Conservation (phyloP, 2,113 vertebrate species). For the Rhadina sibilatrix region DNA sequence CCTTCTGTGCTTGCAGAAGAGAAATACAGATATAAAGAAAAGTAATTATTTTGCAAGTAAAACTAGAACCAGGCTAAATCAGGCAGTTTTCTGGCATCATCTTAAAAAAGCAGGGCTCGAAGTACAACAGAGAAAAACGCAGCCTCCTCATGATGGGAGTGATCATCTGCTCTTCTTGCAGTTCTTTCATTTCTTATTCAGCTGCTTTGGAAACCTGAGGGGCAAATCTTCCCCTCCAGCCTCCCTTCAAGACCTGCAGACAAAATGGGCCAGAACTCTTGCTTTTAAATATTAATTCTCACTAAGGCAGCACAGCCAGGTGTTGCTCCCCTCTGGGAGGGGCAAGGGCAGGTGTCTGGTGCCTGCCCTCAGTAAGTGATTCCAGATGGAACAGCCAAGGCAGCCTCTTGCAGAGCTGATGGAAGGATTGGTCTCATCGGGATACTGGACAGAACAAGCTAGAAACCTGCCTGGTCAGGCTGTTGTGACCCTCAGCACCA, state of each 20-base stretch:
- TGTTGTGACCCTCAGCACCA: not conserved
- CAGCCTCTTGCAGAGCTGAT: not conserved
- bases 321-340: not conserved
- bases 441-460: not conserved
- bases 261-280: not conserved
- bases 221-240: not conserved
- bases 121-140: constrained; percentile 7
- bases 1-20: not conserved
- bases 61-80: constrained; percentile 39
- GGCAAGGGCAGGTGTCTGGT: not conserved
- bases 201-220: not conserved
- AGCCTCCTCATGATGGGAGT: not conserved
- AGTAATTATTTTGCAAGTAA: constrained; percentile 24
- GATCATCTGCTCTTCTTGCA: not conserved
- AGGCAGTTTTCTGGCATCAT: not conserved
- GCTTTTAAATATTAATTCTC: not conserved
- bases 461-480: not conserved
- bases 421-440: not conserved
- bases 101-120: constrained; percentile 31
- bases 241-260: not conserved
- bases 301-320: not conserved
- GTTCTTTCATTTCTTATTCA: not conserved
- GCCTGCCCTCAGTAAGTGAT: not conserved
- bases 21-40: not conserved
- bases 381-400: not conserved